Evolutionary conservation across 2,888 invertebrate genomes (phyloP), one percentile per base, ranked within the genome.

Genomic region (Hypomecis atomaria): DNA sequence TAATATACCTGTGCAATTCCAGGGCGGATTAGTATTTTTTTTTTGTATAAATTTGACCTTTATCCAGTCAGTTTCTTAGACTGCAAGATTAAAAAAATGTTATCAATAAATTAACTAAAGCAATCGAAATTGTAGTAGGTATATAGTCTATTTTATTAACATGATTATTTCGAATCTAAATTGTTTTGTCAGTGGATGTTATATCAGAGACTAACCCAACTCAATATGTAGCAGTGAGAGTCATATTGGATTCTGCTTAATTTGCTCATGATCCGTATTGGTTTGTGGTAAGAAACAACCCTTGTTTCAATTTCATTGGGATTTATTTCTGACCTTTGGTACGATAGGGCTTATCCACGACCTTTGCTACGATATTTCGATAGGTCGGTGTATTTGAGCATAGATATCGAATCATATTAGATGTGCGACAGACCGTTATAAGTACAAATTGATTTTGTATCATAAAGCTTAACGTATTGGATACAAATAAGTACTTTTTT

Each of bases 271-370:
- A 36, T 34, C 36, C 33, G n/a, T 48, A 48, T 37, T 50, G 13
- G 37, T 37, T 8, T 38, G 49, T 37, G 57, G 49, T 58, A 43
- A 50, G 34, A 36, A 2, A 47, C 44, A 34, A 34, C 40, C 48
- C 36, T 47, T 54, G 45, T 62, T 62, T 56, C 34, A 62, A 57
- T 57, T 62, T 47, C 57, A 33, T 43, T 9, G 10, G 44, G 62
- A 62, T 45, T 52, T 47, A 40, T 62, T 45, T 33, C 4, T 56
- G 62, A 56, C 62, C 55, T 61, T 34, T 55, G 55, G 6, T 55
- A 50, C 42, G 23, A n/a, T 13, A 8, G 23, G 23, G 23, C 23
- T 23, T 23, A 23, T 23, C 23, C 23, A 10, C 13, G 11, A 11
- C 43, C 43, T 43, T 43, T 43, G 43, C 11, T n/a, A 4, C 43